phyloP scores from a whole-genome alignment of 2,797 vertebrate genomes.

The Liasis olivaceus region DNA sequence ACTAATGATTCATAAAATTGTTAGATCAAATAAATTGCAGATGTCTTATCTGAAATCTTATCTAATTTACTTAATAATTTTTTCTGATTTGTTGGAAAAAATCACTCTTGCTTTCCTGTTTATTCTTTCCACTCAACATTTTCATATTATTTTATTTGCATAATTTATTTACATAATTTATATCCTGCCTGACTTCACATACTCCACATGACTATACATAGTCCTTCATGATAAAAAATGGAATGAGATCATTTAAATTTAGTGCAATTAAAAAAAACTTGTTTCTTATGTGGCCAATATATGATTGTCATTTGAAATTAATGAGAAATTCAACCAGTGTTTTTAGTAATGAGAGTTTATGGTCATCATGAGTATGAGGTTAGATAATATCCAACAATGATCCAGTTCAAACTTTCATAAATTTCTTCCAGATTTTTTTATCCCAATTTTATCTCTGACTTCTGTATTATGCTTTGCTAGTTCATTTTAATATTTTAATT shows the following conservation, averaged over 20 bases:
- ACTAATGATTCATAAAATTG: conserved; percentile 57
- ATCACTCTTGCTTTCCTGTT: conserved; percentile 23
- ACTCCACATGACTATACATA: background rate
- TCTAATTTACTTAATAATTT: conserved; percentile 54
- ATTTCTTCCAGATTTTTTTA: background rate
- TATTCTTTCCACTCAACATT: conserved; percentile 32
- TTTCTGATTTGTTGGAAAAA: conserved; percentile 36
- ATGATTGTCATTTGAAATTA: background rate
- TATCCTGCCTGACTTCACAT: background rate
- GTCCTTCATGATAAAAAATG: conserved; percentile 10
- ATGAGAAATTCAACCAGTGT: background rate
- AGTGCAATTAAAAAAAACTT: background rate
- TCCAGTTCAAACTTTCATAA: background rate
- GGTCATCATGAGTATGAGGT: background rate
- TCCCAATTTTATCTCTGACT: background rate
- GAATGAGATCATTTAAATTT: conserved; percentile 1
- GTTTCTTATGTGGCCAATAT: background rate
- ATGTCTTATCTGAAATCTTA: conserved; percentile 41
- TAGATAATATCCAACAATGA: background rate
- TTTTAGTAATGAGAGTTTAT: background rate
- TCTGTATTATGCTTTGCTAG: background rate
- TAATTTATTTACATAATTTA: background rate
- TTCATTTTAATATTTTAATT: background rate
- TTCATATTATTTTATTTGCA: background rate
- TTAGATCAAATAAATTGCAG: conserved; percentile 62